Percentiles rank a stretch among this genome's conserved stretches.
phyloP scores from a whole-genome alignment of 2,888 invertebrate genomes.

The Syritta pipiens region DNA sequence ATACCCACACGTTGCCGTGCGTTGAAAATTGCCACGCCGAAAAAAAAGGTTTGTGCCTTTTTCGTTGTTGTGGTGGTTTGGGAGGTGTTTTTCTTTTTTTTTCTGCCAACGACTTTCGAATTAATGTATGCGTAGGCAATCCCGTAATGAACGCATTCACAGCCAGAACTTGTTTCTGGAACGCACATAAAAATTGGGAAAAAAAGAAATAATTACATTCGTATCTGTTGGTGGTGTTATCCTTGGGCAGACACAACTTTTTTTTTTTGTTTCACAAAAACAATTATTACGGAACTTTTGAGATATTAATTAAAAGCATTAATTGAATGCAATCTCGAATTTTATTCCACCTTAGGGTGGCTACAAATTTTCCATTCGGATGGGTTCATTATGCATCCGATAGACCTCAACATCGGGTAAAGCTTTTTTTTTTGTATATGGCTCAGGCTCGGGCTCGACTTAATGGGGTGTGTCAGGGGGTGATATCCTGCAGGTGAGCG shows the following conservation, averaged over 20 bases:
- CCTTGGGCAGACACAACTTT: slow-evolving; percentile 61
- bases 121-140: slow-evolving; percentile 65
- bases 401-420: slow-evolving; percentile 9
- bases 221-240: slow-evolving; percentile 5
- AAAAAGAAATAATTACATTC: background rate
- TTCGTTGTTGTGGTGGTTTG: background rate
- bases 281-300: slow-evolving; percentile 38
- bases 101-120: slow-evolving; percentile 63
- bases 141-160: slow-evolving; percentile 58
- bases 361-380: slow-evolving; percentile 64
- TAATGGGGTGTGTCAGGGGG: slow-evolving; percentile 37
- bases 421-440: no score
- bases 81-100: slow-evolving; percentile 6
- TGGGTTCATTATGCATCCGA: slow-evolving; percentile 50
- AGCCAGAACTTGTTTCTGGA: slow-evolving; percentile 61
- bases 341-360: slow-evolving; percentile 52
- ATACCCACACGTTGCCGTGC: slow-evolving; percentile 51
- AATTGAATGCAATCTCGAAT: slow-evolving; percentile 68
- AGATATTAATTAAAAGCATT: slow-evolving; percentile 67
- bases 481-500: slow-evolving; percentile 17
- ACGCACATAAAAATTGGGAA: background rate
- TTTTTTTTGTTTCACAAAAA: background rate
- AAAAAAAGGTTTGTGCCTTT: slow-evolving; percentile 4
- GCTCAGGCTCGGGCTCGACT: no score
- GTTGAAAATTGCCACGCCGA: slow-evolving; percentile 41